Percentiles rank a stretch among this genome's conserved stretches.
Evolutionary conservation across 2,113 vertebrate genomes (phyloP).

Genomic region (Corythaixoides concolor): DNA sequence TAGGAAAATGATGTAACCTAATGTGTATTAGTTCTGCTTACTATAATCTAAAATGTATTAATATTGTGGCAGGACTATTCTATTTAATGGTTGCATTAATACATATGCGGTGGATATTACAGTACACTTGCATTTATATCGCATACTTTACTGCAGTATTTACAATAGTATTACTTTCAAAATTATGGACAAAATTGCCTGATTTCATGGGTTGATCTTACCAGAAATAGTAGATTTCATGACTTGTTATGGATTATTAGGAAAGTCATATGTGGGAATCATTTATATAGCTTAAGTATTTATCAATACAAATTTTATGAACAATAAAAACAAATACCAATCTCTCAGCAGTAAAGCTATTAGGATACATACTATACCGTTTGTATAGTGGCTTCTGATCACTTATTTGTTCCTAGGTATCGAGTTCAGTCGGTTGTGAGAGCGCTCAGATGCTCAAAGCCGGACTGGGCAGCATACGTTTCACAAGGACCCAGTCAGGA

Average conservation of each 20-base stretch:
- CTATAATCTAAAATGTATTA: constrained; percentile 31
- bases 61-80: not conserved
- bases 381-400: not conserved
- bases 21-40: constrained; percentile 56
- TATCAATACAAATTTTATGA: constrained; percentile 31
- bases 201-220: not conserved
- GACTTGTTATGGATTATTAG: not conserved
- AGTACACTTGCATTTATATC: not conserved
- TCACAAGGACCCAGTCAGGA: not conserved
- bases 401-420: not conserved
- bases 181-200: not conserved
- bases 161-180: not conserved
- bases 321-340: constrained; percentile 15
- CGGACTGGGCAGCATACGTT: not conserved
- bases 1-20: constrained; percentile 52
- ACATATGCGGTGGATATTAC: not conserved
- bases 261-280: not conserved
- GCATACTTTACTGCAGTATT: not conserved
- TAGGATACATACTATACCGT: not conserved
- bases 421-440: not conserved
- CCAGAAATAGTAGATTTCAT: not conserved
- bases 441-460: not conserved
- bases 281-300: constrained; percentile 11
- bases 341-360: not conserved
- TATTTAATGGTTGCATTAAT: constrained; percentile 42